Base-by-base conservation (phyloP, 1,140 invertebrate genomes). In the Drosophila hydei region DNA sequence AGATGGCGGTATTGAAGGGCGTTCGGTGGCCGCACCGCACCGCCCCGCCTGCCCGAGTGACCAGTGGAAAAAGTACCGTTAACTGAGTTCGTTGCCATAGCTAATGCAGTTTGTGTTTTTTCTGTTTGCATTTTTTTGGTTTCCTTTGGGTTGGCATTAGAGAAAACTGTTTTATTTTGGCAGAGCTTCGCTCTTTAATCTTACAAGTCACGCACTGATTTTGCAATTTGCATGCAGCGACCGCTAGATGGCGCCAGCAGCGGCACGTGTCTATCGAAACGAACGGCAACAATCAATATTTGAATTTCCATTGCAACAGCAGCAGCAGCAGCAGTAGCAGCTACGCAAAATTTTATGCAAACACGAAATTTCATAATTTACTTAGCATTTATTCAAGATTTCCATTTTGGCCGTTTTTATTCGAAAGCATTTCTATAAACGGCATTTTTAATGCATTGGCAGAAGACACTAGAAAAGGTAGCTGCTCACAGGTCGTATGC, bases 181-280 rank as follows among this genome's bases (percentile, higher is more conserved):
- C 61, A 50, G 4, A 69, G 47, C 38, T 63, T 62, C 50, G 51
- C 63, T 21, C 16, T 60, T 64, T 58, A 69, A 76, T 79, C 65
- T 77, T n/a, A 74, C 80, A 64, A 84, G 80, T 84, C 80, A 85
- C 80, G 80, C 80, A 85, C 80, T 85, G 80, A 79, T 85, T 79
- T 84, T 78, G 80, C 76, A 84, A 84, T 85, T 83, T 84, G 61
- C 77, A 84, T 77, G 69, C 78, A 65, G 45, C 69, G 43, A 74
- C 78, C 69, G 55, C 69, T 80, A 77, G 69, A 77, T 85, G 79
- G 72, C 76, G 77, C 68, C 68, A 65, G 30, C 23, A 67, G 21
- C 36, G 30, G 63, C 58, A 84, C 80, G 79, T 83, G 80, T 55
- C 67, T 42, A 48, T 8, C 33, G 36, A 36, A 30, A 23, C 9